These are phyloP conservation scores for Julus scandinavius DNA, from an alignment of 2,888 invertebrate species.

Conservation along the genomic window DNA sequence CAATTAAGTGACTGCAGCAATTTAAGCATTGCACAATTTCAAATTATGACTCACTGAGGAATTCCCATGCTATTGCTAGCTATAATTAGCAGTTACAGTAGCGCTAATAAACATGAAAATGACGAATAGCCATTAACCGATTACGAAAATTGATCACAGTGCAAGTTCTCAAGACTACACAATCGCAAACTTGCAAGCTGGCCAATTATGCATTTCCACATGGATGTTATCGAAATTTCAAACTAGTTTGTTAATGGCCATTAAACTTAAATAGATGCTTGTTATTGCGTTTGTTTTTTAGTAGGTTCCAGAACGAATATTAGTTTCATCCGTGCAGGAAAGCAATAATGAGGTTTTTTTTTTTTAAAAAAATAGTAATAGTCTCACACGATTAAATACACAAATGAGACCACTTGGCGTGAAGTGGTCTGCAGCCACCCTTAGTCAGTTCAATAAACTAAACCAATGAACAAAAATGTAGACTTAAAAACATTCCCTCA, in stretches of 20 bases:
- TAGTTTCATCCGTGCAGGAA: background rate
- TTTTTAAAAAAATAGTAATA: background rate
- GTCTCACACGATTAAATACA: background rate
- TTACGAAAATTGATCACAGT: background rate
- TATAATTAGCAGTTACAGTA: background rate
- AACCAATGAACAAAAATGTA: background rate
- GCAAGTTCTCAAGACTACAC: slow-evolving; percentile 1
- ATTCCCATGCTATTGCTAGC: background rate
- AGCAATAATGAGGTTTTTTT: background rate
- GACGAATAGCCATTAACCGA: slow-evolving; percentile 6
- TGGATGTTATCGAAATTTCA: background rate
- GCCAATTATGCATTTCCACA: slow-evolving; percentile 16
- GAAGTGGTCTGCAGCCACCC: background rate
- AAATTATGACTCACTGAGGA: background rate
- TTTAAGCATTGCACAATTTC: background rate
- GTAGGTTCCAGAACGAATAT: background rate
- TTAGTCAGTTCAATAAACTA: background rate
- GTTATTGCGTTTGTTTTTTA: background rate
- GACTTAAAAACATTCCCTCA: background rate
- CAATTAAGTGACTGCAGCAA: background rate
- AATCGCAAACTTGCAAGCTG: background rate
- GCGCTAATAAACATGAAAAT: background rate
- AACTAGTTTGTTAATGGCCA: background rate
- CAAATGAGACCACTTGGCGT: background rate
- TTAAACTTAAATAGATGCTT: background rate